These are phyloP conservation scores for Stenurella melanura DNA, from an alignment of 2,888 invertebrate species.

Conservation along the genomic window DNA sequence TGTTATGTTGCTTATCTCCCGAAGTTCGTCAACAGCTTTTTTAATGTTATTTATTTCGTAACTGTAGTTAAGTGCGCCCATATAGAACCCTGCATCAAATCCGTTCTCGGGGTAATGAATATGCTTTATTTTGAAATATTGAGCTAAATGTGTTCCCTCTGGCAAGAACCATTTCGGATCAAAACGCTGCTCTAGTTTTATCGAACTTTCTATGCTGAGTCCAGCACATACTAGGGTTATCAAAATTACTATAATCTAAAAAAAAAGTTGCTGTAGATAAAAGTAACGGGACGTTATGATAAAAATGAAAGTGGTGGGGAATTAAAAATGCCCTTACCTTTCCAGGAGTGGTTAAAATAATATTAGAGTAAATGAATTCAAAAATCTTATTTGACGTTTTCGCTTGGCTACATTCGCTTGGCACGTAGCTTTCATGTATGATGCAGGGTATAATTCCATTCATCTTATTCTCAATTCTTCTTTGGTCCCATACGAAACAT, in stretches of 20 bases:
- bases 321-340: conserved; percentile 73
- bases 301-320: background rate
- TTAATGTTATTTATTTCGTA: conserved; percentile 78
- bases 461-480: conserved; percentile 77
- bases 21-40: conserved; percentile 75
- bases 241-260: conserved; percentile 76
- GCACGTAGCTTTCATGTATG: conserved; percentile 75
- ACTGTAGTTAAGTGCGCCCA: conserved; percentile 81
- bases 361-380: conserved; percentile 78
- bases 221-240: conserved; percentile 78
- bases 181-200: conserved; percentile 84
- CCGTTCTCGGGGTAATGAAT: conserved; percentile 81
- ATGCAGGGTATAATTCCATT: conserved; percentile 83
- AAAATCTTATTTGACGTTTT: conserved; percentile 78
- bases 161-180: conserved; percentile 89
- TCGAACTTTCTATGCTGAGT: conserved; percentile 78
- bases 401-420: conserved; percentile 75
- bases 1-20: conserved; percentile 75
- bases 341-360: conserved; percentile 80
- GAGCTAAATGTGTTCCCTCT: conserved; percentile 78
- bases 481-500: conserved; percentile 83
- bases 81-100: conserved; percentile 79
- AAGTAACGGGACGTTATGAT: background rate
- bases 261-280: conserved; percentile 40
- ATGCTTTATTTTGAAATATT: conserved; percentile 77